phyloP scores from a whole-genome alignment of 2,797 vertebrate genomes.

The Falco rusticolus region DNA sequence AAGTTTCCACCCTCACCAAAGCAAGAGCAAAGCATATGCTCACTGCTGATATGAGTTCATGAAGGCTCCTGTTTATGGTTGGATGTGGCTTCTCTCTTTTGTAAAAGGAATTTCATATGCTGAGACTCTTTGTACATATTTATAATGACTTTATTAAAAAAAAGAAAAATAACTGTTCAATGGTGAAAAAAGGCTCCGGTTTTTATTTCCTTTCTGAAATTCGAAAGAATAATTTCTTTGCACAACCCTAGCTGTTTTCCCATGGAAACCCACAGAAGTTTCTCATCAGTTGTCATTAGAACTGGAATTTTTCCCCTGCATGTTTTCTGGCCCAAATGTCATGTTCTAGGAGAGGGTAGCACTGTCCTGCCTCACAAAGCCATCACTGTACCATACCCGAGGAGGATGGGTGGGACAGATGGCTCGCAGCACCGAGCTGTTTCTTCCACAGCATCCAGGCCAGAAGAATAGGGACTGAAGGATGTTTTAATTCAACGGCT shows the following conservation, averaged over 20 bases:
- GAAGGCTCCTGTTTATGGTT: constrained; percentile 37
- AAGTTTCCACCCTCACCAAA: constrained; percentile 40
- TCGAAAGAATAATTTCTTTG: neutral
- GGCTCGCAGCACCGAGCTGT: neutral
- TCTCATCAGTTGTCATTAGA: neutral
- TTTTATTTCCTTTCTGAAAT: constrained; percentile 28
- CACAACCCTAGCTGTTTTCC: neutral
- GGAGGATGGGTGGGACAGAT: neutral
- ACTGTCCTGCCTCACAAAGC: neutral
- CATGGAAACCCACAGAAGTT: neutral
- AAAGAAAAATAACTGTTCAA: constrained; percentile 51
- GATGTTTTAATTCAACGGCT: neutral
- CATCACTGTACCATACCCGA: accelerated
- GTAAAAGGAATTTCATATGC: constrained; percentile 81
- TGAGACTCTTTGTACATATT: constrained; percentile 84
- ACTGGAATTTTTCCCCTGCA: neutral
- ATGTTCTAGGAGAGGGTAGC: neutral
- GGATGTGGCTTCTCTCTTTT: constrained; percentile 75
- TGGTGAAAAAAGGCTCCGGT: neutral
- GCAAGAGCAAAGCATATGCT: neutral
- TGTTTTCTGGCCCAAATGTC: neutral
- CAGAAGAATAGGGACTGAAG: neutral
- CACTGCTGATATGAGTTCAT: neutral
- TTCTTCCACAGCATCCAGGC: neutral
- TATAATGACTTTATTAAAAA: constrained; percentile 83